Evolutionary conservation across 1,140 invertebrate species (phyloP).

Genomic region (Trachymyrmex cornetzi): DNA sequence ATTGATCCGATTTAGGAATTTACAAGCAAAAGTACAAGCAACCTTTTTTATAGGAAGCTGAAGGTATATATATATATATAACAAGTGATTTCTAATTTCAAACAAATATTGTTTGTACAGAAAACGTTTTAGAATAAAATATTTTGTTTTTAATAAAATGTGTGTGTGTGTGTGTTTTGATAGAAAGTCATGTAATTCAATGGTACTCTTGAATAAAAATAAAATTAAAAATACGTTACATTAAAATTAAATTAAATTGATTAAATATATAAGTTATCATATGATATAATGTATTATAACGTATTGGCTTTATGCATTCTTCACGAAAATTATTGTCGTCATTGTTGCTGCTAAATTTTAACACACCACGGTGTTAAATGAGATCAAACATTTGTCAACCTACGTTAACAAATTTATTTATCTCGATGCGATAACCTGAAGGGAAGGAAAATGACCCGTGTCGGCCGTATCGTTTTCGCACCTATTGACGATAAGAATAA

Average conservation of each 20-base stretch:
- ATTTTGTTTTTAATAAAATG: background rate
- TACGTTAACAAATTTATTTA: conserved; percentile 39
- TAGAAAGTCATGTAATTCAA: background rate
- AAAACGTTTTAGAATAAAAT: background rate
- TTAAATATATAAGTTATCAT: background rate
- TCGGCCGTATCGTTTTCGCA: conserved; percentile 29
- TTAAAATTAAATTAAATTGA: conserved; percentile 1
- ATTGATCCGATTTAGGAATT: background rate
- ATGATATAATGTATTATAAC: background rate
- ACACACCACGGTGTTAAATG: conserved; percentile 25
- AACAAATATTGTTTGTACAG: background rate
- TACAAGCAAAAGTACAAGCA: background rate
- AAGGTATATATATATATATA: no score
- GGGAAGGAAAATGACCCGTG: conserved; percentile 18
- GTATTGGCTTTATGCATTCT: conserved; percentile 14
- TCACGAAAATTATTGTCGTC: conserved; percentile 18
- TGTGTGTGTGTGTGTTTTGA: no score
- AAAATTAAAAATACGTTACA: background rate
- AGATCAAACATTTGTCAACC: conserved; percentile 40
- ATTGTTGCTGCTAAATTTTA: conserved; percentile 21
- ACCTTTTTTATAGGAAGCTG: background rate
- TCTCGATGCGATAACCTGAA: conserved; percentile 4
- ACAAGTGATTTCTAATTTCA: background rate
- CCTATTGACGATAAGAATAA: conserved; percentile 38
- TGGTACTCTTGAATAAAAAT: background rate